Conservation (phyloP, 2,113 vertebrate species). For the Panthera uncia region DNA sequence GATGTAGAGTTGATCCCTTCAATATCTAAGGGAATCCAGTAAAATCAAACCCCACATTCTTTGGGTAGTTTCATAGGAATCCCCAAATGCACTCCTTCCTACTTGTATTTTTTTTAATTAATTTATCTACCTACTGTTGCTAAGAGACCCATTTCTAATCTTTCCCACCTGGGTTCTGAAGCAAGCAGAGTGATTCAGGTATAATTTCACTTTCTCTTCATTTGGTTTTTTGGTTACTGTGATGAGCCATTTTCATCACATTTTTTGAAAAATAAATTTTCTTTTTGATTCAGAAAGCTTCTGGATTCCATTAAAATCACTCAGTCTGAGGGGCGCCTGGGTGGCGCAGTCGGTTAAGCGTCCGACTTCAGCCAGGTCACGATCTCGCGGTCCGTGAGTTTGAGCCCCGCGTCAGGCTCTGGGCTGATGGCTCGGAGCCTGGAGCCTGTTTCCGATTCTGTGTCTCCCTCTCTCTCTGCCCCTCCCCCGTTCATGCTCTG, state of each 20-base stretch:
- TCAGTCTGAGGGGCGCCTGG: too few relatives aligned
- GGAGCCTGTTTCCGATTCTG: too few relatives aligned
- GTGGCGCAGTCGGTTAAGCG: too few relatives aligned
- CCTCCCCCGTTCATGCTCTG: too few relatives aligned
- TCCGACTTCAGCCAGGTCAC: too few relatives aligned
- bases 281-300: not conserved
- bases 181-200: not conserved
- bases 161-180: not conserved
- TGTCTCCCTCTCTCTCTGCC: too few relatives aligned
- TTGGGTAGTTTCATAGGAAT: not conserved
- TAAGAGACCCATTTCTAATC: not conserved
- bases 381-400: too few relatives aligned
- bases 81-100: not conserved
- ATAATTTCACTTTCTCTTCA: not conserved
- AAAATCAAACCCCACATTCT: not conserved
- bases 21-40: not conserved
- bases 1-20: not conserved
- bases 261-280: not conserved
- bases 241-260: not conserved
- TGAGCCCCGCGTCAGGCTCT: too few relatives aligned
- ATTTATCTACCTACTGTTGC: not conserved
- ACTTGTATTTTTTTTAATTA: not conserved
- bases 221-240: not conserved
- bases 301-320: constrained; percentile 14
- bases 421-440: too few relatives aligned